phyloP scores from a whole-genome alignment of 1,140 invertebrate species.

The Leptonema lineaticorne region DNA sequence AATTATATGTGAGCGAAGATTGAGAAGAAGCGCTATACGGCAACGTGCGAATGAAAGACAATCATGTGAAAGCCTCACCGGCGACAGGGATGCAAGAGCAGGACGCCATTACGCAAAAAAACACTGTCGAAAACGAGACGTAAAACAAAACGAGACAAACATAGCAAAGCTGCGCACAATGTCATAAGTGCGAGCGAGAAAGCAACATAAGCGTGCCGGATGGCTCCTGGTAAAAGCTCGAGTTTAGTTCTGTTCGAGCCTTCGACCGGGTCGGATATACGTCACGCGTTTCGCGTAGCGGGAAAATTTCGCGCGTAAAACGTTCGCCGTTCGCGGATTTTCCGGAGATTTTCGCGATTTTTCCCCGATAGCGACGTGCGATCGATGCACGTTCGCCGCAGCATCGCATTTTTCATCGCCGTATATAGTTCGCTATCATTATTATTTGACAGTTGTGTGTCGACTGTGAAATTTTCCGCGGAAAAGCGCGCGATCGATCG shows the following conservation, averaged over 20 bases:
- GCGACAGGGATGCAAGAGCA: background rate
- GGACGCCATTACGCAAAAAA: background rate
- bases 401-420: no score
- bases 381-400: no score
- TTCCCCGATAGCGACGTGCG: no score
- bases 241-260: background rate
- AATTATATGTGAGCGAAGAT: no score
- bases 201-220: conserved; percentile 23
- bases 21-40: background rate
- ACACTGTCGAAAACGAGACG: background rate
- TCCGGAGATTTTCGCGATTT: no score
- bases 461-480: background rate
- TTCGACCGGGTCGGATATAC: background rate
- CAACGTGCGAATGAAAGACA: background rate
- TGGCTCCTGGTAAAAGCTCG: conserved; percentile 27
- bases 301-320: background rate
- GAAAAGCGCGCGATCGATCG: background rate
- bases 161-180: background rate
- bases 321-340: background rate
- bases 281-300: background rate
- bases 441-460: no score
- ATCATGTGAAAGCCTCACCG: background rate
- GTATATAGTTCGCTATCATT: no score
- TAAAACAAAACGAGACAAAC: background rate
- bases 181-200: background rate